Conservation (phyloP, 2,797 vertebrate genomes). For the Mormyrops boulengeri region DNA sequence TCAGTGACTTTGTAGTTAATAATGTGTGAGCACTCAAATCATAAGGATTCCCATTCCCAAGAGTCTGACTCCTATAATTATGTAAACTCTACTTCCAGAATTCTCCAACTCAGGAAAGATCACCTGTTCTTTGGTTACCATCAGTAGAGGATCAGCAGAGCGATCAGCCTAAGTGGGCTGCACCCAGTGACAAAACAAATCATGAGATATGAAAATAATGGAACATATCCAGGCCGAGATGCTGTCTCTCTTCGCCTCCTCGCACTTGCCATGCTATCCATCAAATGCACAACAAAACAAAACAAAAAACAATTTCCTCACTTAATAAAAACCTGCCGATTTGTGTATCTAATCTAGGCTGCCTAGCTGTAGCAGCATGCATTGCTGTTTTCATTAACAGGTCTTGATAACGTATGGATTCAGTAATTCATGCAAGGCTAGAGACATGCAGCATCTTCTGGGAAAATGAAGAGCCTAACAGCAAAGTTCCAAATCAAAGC, state of each 20-base stretch:
- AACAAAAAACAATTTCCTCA: slow-evolving; percentile 37
- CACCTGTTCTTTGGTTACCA: background rate
- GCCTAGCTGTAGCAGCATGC: slow-evolving; percentile 31
- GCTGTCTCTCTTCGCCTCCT: slow-evolving; percentile 31
- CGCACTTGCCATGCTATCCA: slow-evolving; percentile 34
- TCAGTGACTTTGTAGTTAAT: background rate
- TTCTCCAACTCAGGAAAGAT: background rate
- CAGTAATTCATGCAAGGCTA: background rate
- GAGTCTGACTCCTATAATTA: background rate
- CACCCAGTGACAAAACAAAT: slow-evolving; percentile 48
- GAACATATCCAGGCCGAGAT: slow-evolving; percentile 36
- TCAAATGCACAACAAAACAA: slow-evolving; percentile 32
- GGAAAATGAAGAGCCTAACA: background rate
- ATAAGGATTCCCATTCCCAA: background rate
- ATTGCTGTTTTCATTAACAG: slow-evolving; percentile 44
- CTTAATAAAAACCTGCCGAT: slow-evolving; percentile 39
- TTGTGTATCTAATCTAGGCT: slow-evolving; percentile 34
- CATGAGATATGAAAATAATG: slow-evolving; percentile 44
- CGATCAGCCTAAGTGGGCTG: slow-evolving; percentile 28
- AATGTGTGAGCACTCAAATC: background rate
- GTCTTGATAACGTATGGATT: slow-evolving; percentile 26
- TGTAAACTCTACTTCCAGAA: background rate
- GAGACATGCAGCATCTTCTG: slow-evolving; percentile 22
- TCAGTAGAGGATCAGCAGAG: background rate
- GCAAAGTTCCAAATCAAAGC: background rate